Conservation (phyloP, 1,140 invertebrate species). For the Gonatopus flavifemur region DNA sequence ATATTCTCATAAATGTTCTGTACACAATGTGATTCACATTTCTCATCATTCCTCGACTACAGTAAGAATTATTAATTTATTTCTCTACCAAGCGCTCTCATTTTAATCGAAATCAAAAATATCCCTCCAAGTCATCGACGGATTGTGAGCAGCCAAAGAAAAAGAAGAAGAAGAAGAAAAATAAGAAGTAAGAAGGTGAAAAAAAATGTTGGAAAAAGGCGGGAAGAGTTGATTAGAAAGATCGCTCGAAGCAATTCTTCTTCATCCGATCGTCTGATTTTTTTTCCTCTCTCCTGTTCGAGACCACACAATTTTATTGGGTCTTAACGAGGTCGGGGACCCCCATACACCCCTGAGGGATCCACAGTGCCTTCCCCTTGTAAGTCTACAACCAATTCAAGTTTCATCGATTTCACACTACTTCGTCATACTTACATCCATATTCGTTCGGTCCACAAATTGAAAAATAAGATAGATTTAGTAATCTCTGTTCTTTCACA, state of each 20-base stretch:
- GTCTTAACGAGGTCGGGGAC: constrained; percentile 44
- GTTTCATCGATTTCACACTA: constrained; percentile 34
- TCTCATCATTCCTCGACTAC: too few relatives aligned
- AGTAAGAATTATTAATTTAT: too few relatives aligned
- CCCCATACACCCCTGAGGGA: not conserved
- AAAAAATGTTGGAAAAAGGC: constrained; percentile 3
- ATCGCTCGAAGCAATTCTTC: constrained; percentile 35
- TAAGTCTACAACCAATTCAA: constrained; percentile 44
- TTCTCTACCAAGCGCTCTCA: too few relatives aligned
- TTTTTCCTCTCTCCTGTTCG: constrained; percentile 17
- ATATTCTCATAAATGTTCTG: too few relatives aligned
- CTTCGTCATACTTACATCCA: too few relatives aligned
- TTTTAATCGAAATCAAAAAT: constrained; percentile 27
- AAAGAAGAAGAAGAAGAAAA: not conserved
- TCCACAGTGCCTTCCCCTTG: constrained; percentile 24
- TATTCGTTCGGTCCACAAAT: too few relatives aligned
- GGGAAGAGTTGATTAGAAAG: constrained; percentile 39
- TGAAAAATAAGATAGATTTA: too few relatives aligned
- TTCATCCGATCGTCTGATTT: constrained; percentile 9
- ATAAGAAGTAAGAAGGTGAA: not conserved
- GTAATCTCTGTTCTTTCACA: too few relatives aligned
- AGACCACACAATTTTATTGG: constrained; percentile 41
- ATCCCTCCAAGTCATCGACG: constrained; percentile 1
- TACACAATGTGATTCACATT: too few relatives aligned
- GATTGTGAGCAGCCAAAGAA: not conserved